These are phyloP conservation scores for Tridacna gigas DNA, from an alignment of 2,888 invertebrate species.

Conservation along the genomic window DNA sequence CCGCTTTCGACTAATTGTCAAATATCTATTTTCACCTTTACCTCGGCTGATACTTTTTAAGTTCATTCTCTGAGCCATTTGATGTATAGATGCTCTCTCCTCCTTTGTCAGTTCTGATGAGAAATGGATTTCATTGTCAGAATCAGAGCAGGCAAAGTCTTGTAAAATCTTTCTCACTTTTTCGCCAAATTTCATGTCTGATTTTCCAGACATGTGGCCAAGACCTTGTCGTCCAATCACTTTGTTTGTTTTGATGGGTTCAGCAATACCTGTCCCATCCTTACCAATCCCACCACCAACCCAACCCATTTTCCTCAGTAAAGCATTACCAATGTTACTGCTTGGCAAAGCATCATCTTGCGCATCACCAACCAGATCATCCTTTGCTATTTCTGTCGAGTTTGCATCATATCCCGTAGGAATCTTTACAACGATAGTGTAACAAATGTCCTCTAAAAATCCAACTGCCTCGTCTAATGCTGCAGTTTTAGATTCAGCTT, in stretches of 20 bases:
- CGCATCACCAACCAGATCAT: constrained; percentile 75
- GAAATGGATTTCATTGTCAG: constrained; percentile 84
- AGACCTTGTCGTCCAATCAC: constrained; percentile 82
- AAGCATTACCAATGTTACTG: constrained; percentile 87
- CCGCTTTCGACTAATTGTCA: constrained; percentile 86
- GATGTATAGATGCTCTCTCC: constrained; percentile 85
- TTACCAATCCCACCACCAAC: constrained; percentile 90
- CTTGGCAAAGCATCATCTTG: constrained; percentile 74
- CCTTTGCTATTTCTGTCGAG: constrained; percentile 69
- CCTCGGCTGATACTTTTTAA: constrained; percentile 87
- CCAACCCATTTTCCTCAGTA: constrained; percentile 91
- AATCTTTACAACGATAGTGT: constrained; percentile 80
- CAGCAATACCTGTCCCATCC: constrained; percentile 88
- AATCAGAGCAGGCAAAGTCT: constrained; percentile 81
- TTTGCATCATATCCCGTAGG: constrained; percentile 71
- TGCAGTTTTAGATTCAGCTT: constrained; percentile 68
- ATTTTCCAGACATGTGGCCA: constrained; percentile 74
- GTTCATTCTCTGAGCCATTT: constrained; percentile 83
- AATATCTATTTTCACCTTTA: constrained; percentile 85
- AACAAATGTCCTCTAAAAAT: constrained; percentile 74
- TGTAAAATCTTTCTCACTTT: constrained; percentile 79
- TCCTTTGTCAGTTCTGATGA: constrained; percentile 85
- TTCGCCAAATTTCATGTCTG: constrained; percentile 73
- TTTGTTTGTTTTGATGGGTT: constrained; percentile 86
- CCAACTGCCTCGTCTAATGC: constrained; percentile 74